Evolutionary conservation across 2,888 invertebrate species (phyloP), one percentile per base, ranked within the genome.

Genomic region (Cheilosia soror): DNA sequence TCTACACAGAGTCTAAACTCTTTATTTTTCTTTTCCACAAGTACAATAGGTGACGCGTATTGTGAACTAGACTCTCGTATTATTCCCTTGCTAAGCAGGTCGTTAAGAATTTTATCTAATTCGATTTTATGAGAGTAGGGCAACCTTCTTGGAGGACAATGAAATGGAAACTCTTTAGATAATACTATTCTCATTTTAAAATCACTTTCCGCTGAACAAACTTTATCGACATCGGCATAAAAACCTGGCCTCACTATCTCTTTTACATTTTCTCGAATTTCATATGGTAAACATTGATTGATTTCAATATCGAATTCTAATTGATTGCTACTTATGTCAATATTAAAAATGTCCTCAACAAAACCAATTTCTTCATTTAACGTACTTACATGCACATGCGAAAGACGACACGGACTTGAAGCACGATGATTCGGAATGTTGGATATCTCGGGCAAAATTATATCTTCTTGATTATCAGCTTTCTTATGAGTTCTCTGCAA

Each of bases 21-120:
- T 4, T 58, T 62, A 65, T 69, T 81, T 58, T 86, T 88, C 55
- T 87, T 87, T n/a, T 60, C 63, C 6, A 85, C 80, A 13, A 87
- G 40, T 0, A 87, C 87, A 37, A 87, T 81, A 11, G 87, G 76
- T 11, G 84, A 84, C 4, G 84, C 65, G 49, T 81, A 87, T 5
- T 83, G 53, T 4, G 86, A 87, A 20, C 78, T 20, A 37, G 58
- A 68, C 27, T 77, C 58, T 15, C 33, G 60, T 15, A 62, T 77
- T 31, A 68, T 62, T 4, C 68, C 60, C 40, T 68, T 68, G 1
- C n/a, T 27, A n/a, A 69, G 33, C 15, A 69, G 29, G 47, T 73
- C 72, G 25, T 63, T 58, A 29, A 83, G n/a, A 27, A 83, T 77
- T 60, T 60, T 76, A 65, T 68, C 31, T 42, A 76, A 57, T 62